A percentile compares a stretch with the other conserved stretches of the same genome.
Evolutionary conservation across 2,888 invertebrate species (phyloP).

Genomic region (Lypha dubia): DNA sequence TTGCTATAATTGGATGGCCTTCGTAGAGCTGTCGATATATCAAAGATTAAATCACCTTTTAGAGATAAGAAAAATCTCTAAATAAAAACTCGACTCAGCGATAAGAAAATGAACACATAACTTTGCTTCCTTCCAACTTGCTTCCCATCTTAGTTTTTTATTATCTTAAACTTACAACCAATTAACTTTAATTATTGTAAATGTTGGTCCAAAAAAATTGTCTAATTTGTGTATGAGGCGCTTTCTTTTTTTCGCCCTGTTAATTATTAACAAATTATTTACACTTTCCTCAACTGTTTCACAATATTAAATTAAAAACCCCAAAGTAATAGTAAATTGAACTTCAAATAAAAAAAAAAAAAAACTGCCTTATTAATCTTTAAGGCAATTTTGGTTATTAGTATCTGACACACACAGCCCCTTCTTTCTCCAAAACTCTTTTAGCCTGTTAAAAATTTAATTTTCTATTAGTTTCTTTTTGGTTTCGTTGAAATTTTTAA

Average conservation of each 20-base stretch:
- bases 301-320: constrained; percentile 3
- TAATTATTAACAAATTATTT: constrained; percentile 9
- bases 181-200: neutral
- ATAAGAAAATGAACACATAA: too few relatives aligned
- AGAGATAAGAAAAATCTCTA: too few relatives aligned
- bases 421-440: too few relatives aligned
- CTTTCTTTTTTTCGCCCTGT: constrained; percentile 9
- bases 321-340: neutral
- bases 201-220: neutral
- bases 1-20: too few relatives aligned
- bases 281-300: constrained; percentile 14
- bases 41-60: too few relatives aligned
- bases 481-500: neutral
- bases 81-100: too few relatives aligned
- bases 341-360: too few relatives aligned
- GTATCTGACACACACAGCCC: constrained; percentile 5
- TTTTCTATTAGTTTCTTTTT: neutral
- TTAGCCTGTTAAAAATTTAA: too few relatives aligned
- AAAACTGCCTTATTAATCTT: neutral
- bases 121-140: too few relatives aligned
- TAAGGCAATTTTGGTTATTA: neutral
- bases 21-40: too few relatives aligned
- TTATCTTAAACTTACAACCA: neutral
- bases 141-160: too few relatives aligned
- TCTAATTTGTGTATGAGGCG: too few relatives aligned